Evolutionary conservation across 2,797 vertebrate species (phyloP).

Genomic region (Babyrousa celebensis): DNA sequence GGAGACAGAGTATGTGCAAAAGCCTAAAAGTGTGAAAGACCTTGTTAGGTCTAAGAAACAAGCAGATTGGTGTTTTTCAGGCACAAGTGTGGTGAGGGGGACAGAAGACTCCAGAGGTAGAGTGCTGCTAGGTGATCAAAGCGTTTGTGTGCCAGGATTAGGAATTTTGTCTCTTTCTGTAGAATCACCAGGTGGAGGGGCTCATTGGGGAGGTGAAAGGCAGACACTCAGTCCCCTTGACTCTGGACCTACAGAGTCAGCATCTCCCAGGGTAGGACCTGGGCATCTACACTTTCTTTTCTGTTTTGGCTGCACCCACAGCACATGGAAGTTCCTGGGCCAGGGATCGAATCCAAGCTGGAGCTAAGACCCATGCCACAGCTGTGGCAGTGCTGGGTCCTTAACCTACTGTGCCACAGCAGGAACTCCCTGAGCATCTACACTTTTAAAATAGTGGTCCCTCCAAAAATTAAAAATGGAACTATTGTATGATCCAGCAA

Average conservation of each 20-base stretch:
- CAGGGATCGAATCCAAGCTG: no score
- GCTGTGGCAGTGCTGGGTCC: no score
- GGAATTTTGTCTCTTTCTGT: neutral
- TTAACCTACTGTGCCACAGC: no score
- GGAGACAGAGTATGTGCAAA: neutral
- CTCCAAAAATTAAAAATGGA: constrained; percentile 24
- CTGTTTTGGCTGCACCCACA: no score
- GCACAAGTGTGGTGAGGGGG: neutral
- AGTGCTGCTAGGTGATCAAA: neutral
- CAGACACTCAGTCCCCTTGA: neutral
- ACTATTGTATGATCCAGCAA: neutral
- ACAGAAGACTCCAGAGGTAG: neutral
- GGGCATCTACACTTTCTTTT: neutral
- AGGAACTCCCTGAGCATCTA: no score
- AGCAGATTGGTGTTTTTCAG: neutral
- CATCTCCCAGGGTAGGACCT: neutral
- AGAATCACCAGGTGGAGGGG: neutral
- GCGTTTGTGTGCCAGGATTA: neutral
- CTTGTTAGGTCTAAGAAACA: neutral
- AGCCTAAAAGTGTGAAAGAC: neutral
- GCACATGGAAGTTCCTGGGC: no score
- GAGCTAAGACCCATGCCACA: no score
- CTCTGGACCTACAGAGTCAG: neutral
- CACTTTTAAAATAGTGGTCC: neutral
- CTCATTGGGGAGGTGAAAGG: neutral